Evolutionary conservation across 2,113 vertebrate genomes (phyloP).

Genomic region (Nothobranchius furzeri): DNA sequence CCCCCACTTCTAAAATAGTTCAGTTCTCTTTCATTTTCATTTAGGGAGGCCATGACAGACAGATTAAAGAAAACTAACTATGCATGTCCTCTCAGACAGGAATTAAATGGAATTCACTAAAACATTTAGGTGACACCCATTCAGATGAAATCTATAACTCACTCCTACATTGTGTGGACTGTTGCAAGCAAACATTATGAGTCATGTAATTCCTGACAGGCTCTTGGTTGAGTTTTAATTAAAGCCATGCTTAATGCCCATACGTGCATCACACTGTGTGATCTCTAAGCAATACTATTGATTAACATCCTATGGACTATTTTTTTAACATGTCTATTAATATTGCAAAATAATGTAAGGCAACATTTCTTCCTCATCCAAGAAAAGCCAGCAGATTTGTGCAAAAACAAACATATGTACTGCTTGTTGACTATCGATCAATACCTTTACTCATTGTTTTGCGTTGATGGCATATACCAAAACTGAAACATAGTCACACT

Average conservation of each 20-base stretch:
- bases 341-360: slow-evolving; percentile 41
- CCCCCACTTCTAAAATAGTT: slow-evolving; percentile 6
- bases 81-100: slow-evolving; percentile 19
- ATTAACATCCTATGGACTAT: slow-evolving; percentile 37
- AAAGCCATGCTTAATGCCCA: slow-evolving; percentile 25
- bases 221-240: slow-evolving; percentile 52
- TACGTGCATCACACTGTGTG: slow-evolving; percentile 26
- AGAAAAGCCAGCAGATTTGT: slow-evolving; percentile 23
- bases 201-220: slow-evolving; percentile 44
- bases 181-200: slow-evolving; percentile 43
- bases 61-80: slow-evolving; percentile 17
- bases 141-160: slow-evolving; percentile 15
- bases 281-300: slow-evolving; percentile 42
- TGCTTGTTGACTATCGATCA: slow-evolving; percentile 37
- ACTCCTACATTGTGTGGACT: slow-evolving; percentile 23
- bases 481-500: slow-evolving; percentile 61
- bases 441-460: slow-evolving; percentile 52
- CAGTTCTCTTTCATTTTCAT: slow-evolving; percentile 9
- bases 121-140: slow-evolving; percentile 23
- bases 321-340: slow-evolving; percentile 25
- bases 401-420: slow-evolving; percentile 47
- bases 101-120: slow-evolving; percentile 11
- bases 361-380: slow-evolving; percentile 50
- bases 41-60: slow-evolving; percentile 9
- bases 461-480: slow-evolving; percentile 49